A percentile compares a stretch with the other conserved stretches of the same genome.
These are phyloP conservation scores for Scaptomyza reducta DNA, from an alignment of 2,888 invertebrate genomes.

Conservation along the genomic window DNA sequence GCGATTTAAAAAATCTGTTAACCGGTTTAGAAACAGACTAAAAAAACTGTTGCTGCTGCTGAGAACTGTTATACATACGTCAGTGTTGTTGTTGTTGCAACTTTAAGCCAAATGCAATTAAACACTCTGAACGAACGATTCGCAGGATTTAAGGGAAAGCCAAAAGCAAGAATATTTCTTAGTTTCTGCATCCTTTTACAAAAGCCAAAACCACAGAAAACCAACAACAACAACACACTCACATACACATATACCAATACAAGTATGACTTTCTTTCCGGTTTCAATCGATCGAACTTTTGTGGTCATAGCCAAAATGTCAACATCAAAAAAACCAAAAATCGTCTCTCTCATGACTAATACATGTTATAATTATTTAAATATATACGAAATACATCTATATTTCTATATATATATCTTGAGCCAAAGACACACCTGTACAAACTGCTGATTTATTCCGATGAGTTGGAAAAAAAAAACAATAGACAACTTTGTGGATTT, in stretches of 20 bases:
- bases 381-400: neutral
- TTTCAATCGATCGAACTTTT: slow-evolving; percentile 51
- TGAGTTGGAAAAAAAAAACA: neutral
- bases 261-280: slow-evolving; percentile 47
- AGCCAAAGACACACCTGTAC: neutral
- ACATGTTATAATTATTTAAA: neutral
- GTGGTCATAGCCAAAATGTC: slow-evolving; percentile 44
- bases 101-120: slow-evolving; percentile 52
- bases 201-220: slow-evolving; percentile 6
- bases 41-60: slow-evolving; percentile 27
- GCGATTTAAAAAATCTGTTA: slow-evolving; percentile 58
- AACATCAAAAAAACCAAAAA: slow-evolving; percentile 15
- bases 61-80: slow-evolving; percentile 55
- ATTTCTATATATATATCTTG: slow-evolving; percentile 3
- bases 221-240: slow-evolving; percentile 7
- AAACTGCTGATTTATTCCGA: neutral
- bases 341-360: slow-evolving; percentile 21
- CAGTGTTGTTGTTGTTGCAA: slow-evolving; percentile 17
- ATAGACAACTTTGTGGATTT: too few relatives aligned
- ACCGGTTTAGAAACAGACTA: slow-evolving; percentile 63
- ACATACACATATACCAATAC: neutral
- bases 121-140: slow-evolving; percentile 34
- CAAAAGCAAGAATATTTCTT: slow-evolving; percentile 5
- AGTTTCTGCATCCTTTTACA: slow-evolving; percentile 43
- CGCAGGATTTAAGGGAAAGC: slow-evolving; percentile 39